Percentiles rank a stretch among this genome's conserved stretches.
Conservation (phyloP, 2,797 vertebrate species). For the Crocidura indochinensis region DNA sequence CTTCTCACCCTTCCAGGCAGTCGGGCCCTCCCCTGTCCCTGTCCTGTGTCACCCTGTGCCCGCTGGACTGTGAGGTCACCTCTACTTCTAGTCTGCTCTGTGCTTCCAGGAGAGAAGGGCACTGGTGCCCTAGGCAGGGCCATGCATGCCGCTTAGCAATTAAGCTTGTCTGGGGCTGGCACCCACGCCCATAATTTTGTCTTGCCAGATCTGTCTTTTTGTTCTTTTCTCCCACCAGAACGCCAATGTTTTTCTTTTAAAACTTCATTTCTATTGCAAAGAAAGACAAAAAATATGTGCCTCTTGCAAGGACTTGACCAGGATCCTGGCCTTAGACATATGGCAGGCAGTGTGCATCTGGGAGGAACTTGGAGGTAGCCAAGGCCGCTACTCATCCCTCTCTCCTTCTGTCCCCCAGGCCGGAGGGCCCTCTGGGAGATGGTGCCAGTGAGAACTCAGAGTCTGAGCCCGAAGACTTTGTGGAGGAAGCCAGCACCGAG, state of each 20-base stretch:
- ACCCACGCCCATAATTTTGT: not conserved
- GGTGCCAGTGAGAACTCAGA: slow-evolving; percentile 90
- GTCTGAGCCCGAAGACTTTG: slow-evolving; percentile 93
- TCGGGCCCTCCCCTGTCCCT: not conserved
- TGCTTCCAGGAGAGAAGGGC: too few species aligned
- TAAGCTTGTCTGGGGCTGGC: not conserved
- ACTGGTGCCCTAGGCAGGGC: too few species aligned
- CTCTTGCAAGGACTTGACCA: not conserved
- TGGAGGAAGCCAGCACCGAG: slow-evolving; percentile 94
- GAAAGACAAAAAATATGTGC: too few species aligned
- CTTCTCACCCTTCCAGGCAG: not conserved
- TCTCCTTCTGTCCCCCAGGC: slow-evolving; percentile 83
- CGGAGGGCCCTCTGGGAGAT: slow-evolving; percentile 90
- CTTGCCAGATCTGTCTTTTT: slow-evolving; percentile 32
- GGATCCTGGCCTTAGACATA: not conserved
- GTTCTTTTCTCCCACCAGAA: not conserved
- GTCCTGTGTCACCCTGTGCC: too few species aligned
- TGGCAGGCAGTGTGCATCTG: fast-evolving
- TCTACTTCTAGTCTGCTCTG: too few species aligned
- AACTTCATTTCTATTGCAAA: too few species aligned
- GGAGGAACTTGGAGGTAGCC: too few species aligned
- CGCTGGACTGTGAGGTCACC: not conserved
- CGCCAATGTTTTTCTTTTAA: slow-evolving; percentile 33
- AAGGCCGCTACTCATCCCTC: not conserved
- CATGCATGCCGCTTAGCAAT: too few species aligned